Conservation (phyloP, 2,797 vertebrate species). For the Alexandromys oeconomus region DNA sequence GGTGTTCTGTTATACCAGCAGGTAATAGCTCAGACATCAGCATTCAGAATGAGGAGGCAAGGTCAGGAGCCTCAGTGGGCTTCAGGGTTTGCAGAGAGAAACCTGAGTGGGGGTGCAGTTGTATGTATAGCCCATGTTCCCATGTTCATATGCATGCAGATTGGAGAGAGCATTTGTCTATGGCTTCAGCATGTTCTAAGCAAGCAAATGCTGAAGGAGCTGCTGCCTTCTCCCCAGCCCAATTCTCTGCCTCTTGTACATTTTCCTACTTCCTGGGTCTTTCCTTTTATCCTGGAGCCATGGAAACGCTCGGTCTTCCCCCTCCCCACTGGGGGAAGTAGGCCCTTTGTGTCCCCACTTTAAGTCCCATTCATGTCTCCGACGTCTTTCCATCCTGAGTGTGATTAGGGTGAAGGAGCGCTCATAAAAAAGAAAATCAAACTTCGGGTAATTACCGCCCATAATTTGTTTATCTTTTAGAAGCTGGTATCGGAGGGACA, state of each 20-base stretch:
- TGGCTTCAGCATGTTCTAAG: not conserved
- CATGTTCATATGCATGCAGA: not conserved
- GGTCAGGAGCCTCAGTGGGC: not conserved
- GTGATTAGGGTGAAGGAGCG: slow-evolving; percentile 65
- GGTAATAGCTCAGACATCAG: not conserved
- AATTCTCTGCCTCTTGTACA: not conserved
- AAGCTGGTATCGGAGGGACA: slow-evolving; percentile 53
- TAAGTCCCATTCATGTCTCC: not conserved
- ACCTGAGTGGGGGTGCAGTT: too few species aligned
- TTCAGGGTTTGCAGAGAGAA: not conserved
- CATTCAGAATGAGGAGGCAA: not conserved
- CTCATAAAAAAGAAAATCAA: slow-evolving; percentile 66
- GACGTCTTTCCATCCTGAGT: slow-evolving; percentile 6
- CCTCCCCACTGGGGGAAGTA: not conserved
- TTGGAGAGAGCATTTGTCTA: not conserved
- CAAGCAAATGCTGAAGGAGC: not conserved
- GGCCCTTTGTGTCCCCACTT: not conserved
- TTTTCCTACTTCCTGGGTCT: not conserved
- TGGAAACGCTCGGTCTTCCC: not conserved
- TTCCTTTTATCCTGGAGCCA: not conserved
- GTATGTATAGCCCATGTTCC: not conserved
- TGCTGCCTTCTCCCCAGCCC: not conserved
- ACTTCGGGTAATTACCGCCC: slow-evolving; percentile 70
- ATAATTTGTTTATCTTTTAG: slow-evolving; percentile 78
- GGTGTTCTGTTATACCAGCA: not conserved